Conservation (phyloP, 2,888 invertebrate species). For the Dicycla oo region DNA sequence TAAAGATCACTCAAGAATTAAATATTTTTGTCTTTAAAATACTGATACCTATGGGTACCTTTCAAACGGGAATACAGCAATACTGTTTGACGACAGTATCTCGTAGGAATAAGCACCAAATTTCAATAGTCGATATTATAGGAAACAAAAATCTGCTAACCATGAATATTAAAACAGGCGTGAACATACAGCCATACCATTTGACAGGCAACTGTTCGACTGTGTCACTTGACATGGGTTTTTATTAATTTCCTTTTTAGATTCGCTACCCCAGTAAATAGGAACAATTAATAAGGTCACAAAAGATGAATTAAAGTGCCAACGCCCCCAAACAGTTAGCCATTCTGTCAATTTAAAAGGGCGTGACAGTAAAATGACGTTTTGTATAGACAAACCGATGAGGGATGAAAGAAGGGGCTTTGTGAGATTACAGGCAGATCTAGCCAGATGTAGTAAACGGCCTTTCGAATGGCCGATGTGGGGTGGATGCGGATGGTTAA, state of each 20-base stretch:
- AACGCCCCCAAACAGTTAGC: slow-evolving; percentile 33
- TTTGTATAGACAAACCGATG: slow-evolving; percentile 11
- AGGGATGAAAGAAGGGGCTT: neutral
- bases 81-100: too few species aligned
- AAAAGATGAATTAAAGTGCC: slow-evolving; percentile 35
- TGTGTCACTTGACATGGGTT: slow-evolving; percentile 13
- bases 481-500: too few species aligned
- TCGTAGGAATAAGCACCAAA: too few species aligned
- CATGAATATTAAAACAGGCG: slow-evolving; percentile 13
- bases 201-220: slow-evolving; percentile 6
- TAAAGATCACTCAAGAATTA: too few species aligned
- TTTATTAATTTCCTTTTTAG: neutral
- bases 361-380: slow-evolving; percentile 33
- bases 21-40: too few species aligned
- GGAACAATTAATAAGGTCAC: slow-evolving; percentile 42
- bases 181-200: slow-evolving; percentile 1
- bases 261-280: slow-evolving; percentile 22
- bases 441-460: slow-evolving; percentile 8
- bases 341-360: slow-evolving; percentile 31
- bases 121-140: too few species aligned
- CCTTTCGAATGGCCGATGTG: too few species aligned
- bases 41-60: too few species aligned
- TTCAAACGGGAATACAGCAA: too few species aligned
- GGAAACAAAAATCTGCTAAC: neutral
- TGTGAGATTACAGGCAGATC: slow-evolving; percentile 7